Conservation (phyloP, 1,140 invertebrate species). For the Piezodorus guildinii region DNA sequence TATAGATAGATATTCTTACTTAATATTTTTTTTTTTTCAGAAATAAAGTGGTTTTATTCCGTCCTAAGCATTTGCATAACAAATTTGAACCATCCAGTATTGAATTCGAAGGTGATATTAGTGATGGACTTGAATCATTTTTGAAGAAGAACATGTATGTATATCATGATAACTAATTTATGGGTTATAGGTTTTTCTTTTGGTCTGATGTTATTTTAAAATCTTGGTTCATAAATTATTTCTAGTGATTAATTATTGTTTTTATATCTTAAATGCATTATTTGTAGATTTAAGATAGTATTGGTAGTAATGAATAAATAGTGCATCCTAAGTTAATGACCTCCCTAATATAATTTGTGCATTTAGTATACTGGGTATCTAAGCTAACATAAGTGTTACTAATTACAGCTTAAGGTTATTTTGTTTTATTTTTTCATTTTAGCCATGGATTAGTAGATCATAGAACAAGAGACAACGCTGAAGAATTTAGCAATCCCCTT, state of each 20-base stretch:
- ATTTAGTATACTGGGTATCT: not conserved
- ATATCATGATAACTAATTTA: not conserved
- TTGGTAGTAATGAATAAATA: too few relatives aligned
- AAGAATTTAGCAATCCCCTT: constrained; percentile 79
- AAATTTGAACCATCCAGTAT: constrained; percentile 81
- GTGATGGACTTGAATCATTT: constrained; percentile 64
- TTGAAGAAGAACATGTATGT: constrained; percentile 77
- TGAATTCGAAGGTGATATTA: constrained; percentile 58
- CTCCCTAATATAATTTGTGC: not conserved
- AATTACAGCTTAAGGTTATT: not conserved
- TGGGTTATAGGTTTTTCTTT: not conserved
- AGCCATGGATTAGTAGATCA: constrained; percentile 88
- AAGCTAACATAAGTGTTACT: too few relatives aligned
- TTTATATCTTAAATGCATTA: not conserved
- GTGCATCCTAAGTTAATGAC: too few relatives aligned
- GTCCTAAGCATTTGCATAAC: constrained; percentile 75
- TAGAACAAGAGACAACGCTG: constrained; percentile 68
- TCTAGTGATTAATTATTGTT: too few relatives aligned
- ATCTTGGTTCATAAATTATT: too few relatives aligned
- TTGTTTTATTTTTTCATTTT: constrained; percentile 32
- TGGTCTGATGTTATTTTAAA: too few relatives aligned
- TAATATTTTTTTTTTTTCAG: constrained; percentile 39
- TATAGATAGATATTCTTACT: too few relatives aligned
- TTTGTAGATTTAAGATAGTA: not conserved
- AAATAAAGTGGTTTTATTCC: constrained; percentile 74